Base-by-base conservation (phyloP, 2,113 vertebrate genomes). In the Noturus placidus region DNA sequence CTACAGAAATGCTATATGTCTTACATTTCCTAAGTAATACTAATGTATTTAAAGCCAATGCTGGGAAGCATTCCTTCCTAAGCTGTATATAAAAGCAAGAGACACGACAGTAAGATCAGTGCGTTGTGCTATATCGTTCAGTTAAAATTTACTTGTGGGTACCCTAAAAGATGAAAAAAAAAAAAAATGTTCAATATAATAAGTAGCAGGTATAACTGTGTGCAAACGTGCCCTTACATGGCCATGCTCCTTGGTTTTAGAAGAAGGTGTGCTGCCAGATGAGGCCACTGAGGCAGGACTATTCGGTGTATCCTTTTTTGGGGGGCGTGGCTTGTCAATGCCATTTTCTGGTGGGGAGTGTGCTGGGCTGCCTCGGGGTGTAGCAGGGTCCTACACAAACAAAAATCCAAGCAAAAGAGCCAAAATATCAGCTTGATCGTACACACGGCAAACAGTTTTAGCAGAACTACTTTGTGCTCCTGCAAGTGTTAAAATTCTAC, bases 221-320 rank as follows among this genome's bases (percentile, higher is more conserved):
- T 50, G 30, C 8, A 50, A 46, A 46, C 30, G 54, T 5, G 27
- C 3, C 13, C 97, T 97, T 97, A 99, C 98, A 96, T 98, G 98
- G 94, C 96, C 97, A 92, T 98, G 97, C 95, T 99, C 98, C 97
- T 99, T 99, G 96, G 97, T 97, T 95, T 99, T 99, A 90, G 98
- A 99, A 87, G 98, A 99, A 84, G 98, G 98, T 88, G 98, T 99
- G 93, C 98, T 99, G 91, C 98, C 99, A 57, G 98, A 99, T 33
- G 98, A 99, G 6, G 98, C 98, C 90, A 99, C 97, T 5, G 98
- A 99, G 0, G 98, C 98, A 0, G 98, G 98, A 91, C 98, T 99
- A 92, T 98, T 97, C 2, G 98, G 98, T 0, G 98, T 97, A 93
- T 99, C 98, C 92, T 99, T 99, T 95, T 99, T 99, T 88, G 97